Base-by-base conservation (phyloP, 2,888 invertebrate genomes). In the Pristionchus entomophagus region DNA sequence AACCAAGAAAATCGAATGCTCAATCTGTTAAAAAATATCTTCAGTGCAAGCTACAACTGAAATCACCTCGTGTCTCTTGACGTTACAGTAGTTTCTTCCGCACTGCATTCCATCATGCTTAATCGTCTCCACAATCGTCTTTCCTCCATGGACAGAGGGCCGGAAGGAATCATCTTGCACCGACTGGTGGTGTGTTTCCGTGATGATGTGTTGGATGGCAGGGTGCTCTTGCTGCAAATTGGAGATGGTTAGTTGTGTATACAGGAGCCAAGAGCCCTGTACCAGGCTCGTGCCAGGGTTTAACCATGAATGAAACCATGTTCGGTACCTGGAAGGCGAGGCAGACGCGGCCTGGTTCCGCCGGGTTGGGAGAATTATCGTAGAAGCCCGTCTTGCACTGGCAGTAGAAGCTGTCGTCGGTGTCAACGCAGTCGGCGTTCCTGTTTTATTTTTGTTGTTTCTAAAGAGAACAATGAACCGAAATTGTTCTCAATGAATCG, bases 291-390 rank as follows among this genome's bases (percentile, higher is more conserved):
- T 49, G 17, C 49, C 49, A 17, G 17, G 17, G 49, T 8, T 49
- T n/a, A 49, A 8, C 49, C 49, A 49, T n/a, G n/a, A n/a, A n/a
- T n/a, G 45, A 14, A 14, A 14, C 45, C 8, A 45, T 6, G 45
- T 45, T n/a, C 41, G 32, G n/a, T 62, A 87, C 83, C 82, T 84
- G 78, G 85, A 91, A 91, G 29, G 88, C 90, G 86, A 91, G 87
- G 86, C 93, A 93, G n/a, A 91, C 87, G 22, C 92, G 86, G 38
- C 93, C 93, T 19, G 92, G 89, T 78, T 90, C 90, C 14, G 77
- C 51, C 0, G 91, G 90, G 80, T 92, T 91, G 26, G 91, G 89
- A 26, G 92, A 92, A 49, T 91, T 87, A 87, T 93, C 93, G 88
- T 91, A 92, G 89, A 91, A 93, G 8, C 93, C 89, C 49, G 88